phyloP scores from a whole-genome alignment of 2,797 vertebrate genomes.

The Balearica regulorum region DNA sequence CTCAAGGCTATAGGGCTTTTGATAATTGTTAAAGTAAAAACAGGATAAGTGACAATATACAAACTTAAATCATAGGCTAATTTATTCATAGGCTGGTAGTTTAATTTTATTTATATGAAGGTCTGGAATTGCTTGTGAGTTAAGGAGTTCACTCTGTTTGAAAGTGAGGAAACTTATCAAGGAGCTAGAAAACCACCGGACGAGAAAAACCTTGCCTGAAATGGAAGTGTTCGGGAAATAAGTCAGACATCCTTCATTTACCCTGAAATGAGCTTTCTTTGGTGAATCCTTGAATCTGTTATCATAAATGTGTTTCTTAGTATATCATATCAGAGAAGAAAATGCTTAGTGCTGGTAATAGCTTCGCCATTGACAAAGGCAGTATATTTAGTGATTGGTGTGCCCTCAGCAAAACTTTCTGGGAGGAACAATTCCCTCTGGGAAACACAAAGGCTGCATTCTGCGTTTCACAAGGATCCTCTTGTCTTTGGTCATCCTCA shows the following conservation, averaged over 20 bases:
- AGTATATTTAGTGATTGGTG: neutral
- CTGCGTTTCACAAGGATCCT: slow-evolving; percentile 20
- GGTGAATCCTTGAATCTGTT: neutral
- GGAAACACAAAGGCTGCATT: neutral
- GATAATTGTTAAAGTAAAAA: neutral
- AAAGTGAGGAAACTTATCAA: neutral
- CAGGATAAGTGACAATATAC: neutral
- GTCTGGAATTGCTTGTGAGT: neutral
- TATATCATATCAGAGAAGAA: neutral
- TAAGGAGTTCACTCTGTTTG: neutral
- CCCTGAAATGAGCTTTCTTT: neutral
- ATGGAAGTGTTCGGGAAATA: neutral
- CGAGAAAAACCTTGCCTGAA: neutral
- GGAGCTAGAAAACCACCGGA: neutral
- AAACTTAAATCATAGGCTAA: neutral
- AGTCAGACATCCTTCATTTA: neutral
- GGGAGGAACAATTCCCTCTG: neutral
- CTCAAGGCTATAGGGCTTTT: neutral
- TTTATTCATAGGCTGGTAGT: neutral
- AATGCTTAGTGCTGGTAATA: neutral
- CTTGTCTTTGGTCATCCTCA: neutral
- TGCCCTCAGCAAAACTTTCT: neutral
- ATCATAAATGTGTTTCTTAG: neutral
- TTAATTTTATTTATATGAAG: neutral
- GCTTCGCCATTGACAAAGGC: neutral